Percentiles rank a stretch among this genome's conserved stretches.
These are phyloP conservation scores for Callyntrura guangdongensis DNA, from an alignment of 2,888 invertebrate genomes.

Conservation along the genomic window DNA sequence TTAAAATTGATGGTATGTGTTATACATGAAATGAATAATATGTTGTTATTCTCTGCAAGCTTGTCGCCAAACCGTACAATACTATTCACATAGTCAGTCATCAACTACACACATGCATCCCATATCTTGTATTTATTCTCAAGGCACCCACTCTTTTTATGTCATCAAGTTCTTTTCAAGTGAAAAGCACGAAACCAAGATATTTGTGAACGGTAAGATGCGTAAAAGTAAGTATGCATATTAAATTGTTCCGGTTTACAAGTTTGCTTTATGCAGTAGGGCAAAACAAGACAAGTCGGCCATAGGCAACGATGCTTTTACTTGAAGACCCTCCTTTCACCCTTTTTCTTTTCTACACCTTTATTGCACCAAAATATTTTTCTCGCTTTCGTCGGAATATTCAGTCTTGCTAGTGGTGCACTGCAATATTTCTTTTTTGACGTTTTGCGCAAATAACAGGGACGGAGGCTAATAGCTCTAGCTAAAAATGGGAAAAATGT, in stretches of 20 bases:
- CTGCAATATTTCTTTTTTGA: slow-evolving; percentile 3
- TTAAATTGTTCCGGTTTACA: slow-evolving; percentile 34
- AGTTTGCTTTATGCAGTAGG: neutral
- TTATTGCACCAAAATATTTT: slow-evolving; percentile 5
- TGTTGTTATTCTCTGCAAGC: slow-evolving; percentile 6
- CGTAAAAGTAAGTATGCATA: neutral
- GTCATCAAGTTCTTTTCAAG: neutral
- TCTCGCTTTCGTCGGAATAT: neutral
- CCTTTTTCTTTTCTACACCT: slow-evolving; percentile 47
- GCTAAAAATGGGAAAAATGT: neutral
- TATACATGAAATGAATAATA: neutral
- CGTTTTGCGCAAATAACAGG: neutral
- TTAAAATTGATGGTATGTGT: slow-evolving; percentile 14
- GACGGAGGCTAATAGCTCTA: neutral
- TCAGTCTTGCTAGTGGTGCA: neutral
- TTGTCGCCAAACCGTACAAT: neutral
- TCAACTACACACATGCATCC: neutral
- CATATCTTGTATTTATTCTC: neutral
- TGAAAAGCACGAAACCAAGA: neutral
- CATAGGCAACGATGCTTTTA: slow-evolving; percentile 14
- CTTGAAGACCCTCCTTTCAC: slow-evolving; percentile 23
- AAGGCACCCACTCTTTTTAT: neutral
- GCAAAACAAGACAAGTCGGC: neutral
- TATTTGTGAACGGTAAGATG: neutral
- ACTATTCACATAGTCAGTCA: neutral